phyloP scores from a whole-genome alignment of 2,113 vertebrate genomes.

The Sus scrofa region DNA sequence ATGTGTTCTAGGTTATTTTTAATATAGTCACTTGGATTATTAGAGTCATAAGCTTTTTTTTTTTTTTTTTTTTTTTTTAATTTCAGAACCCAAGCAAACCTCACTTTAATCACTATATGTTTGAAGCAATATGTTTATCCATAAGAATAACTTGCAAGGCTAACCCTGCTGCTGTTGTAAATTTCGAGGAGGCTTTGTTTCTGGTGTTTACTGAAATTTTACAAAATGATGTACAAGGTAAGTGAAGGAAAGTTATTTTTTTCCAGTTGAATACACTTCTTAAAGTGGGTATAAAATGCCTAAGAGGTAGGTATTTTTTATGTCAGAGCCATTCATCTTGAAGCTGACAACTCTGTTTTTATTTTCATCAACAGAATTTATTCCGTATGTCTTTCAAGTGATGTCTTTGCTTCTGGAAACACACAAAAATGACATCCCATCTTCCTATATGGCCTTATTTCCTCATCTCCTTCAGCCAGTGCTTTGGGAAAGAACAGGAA shows the following conservation, averaged over 20 bases:
- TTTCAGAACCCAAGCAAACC: slow-evolving; percentile 99
- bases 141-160: slow-evolving; percentile 98
- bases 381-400: slow-evolving; percentile 99
- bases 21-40: slow-evolving; percentile 10
- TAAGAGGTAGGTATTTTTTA: background rate
- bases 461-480: slow-evolving; percentile 97
- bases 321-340: background rate
- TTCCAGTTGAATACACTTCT: background rate
- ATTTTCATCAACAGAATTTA: slow-evolving; percentile 92
- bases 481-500: slow-evolving; percentile 97
- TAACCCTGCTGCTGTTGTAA: slow-evolving; percentile 93
- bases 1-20: background rate
- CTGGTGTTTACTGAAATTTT: slow-evolving; percentile 99
- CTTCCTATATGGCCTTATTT: slow-evolving; percentile 97
- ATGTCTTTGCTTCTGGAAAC: slow-evolving; percentile 99
- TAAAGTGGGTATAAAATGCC: background rate
- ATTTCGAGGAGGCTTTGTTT: slow-evolving; percentile 98
- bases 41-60: background rate
- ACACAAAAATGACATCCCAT: slow-evolving; percentile 94
- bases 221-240: slow-evolving; percentile 98
- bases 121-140: slow-evolving; percentile 98
- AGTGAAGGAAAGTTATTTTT: background rate
- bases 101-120: slow-evolving; percentile 99
- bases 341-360: background rate
- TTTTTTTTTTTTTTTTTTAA: background rate